Conservation (phyloP, 2,888 invertebrate species). For the Lepetodrilus schrolli region DNA sequence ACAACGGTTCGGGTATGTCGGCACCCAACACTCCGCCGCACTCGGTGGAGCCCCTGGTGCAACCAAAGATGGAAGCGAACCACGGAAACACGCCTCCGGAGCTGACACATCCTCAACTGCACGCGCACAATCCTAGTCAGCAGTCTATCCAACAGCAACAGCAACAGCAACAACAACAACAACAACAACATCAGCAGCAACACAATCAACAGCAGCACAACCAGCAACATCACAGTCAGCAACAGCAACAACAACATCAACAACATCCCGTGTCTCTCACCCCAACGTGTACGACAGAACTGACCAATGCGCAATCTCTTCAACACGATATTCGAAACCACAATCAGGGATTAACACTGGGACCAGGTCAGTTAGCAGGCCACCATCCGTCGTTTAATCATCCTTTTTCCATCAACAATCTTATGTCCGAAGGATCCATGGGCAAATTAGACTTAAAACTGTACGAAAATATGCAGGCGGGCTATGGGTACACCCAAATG, state of each 20-base stretch:
- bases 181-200: slow-evolving; percentile 81
- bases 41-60: slow-evolving; percentile 38
- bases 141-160: slow-evolving; percentile 38
- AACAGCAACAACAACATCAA: slow-evolving; percentile 44
- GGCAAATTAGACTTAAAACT: slow-evolving; percentile 92
- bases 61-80: slow-evolving; percentile 46
- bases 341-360: slow-evolving; percentile 50
- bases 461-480: slow-evolving; percentile 80
- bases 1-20: slow-evolving; percentile 34
- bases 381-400: slow-evolving; percentile 79
- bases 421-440: slow-evolving; percentile 85
- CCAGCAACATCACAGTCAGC: slow-evolving; percentile 39
- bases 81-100: slow-evolving; percentile 43
- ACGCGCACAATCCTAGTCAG: slow-evolving; percentile 42
- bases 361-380: slow-evolving; percentile 69
- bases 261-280: slow-evolving; percentile 38
- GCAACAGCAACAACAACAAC: slow-evolving; percentile 56
- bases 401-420: slow-evolving; percentile 94
- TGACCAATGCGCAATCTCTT: slow-evolving; percentile 44
- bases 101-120: slow-evolving; percentile 38
- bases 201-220: slow-evolving; percentile 79
- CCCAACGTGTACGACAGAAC: slow-evolving; percentile 29
- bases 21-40: slow-evolving; percentile 42
- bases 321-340: slow-evolving; percentile 47
- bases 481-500: slow-evolving; percentile 62